Conservation (phyloP, 2,113 vertebrate genomes). For the Cercocebus atys region DNA sequence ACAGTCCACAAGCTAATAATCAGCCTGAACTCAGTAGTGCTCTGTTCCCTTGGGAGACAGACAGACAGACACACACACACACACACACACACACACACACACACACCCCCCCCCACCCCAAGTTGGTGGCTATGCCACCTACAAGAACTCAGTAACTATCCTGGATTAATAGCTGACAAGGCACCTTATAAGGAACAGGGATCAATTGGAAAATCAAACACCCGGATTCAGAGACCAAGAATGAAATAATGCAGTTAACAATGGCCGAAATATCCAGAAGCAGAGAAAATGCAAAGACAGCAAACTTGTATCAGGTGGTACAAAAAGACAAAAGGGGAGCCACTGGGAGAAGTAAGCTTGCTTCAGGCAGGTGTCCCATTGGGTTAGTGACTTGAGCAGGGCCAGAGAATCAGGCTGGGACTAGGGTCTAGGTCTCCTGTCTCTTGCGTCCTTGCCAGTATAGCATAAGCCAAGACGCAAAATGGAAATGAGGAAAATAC, state of each 20-base stretch:
- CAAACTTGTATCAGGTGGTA: not conserved
- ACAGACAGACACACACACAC: no score
- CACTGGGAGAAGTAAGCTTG: not conserved
- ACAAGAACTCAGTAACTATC: not conserved
- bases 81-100: not conserved
- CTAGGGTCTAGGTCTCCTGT: not conserved
- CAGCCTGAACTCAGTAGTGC: not conserved
- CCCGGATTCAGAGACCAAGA: not conserved
- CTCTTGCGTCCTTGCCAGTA: not conserved
- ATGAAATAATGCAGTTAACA: not conserved
- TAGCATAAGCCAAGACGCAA: not conserved
- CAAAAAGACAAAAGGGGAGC: not conserved
- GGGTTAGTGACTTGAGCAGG: not conserved
- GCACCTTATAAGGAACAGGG: not conserved
- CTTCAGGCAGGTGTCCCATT: not conserved
- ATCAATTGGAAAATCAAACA: not conserved
- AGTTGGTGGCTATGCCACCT: not conserved
- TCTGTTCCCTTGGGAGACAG: not conserved
- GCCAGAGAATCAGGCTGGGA: not conserved
- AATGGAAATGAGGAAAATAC: not conserved
- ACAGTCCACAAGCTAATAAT: not conserved
- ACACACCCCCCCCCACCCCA: no score
- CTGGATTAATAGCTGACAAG: not conserved
- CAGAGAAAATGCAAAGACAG: not conserved
- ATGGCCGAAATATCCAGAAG: not conserved